Evolutionary conservation across 2,113 vertebrate species (phyloP), one percentile per base, ranked within the genome.

Genomic region (Macheiramphus alcinus): DNA sequence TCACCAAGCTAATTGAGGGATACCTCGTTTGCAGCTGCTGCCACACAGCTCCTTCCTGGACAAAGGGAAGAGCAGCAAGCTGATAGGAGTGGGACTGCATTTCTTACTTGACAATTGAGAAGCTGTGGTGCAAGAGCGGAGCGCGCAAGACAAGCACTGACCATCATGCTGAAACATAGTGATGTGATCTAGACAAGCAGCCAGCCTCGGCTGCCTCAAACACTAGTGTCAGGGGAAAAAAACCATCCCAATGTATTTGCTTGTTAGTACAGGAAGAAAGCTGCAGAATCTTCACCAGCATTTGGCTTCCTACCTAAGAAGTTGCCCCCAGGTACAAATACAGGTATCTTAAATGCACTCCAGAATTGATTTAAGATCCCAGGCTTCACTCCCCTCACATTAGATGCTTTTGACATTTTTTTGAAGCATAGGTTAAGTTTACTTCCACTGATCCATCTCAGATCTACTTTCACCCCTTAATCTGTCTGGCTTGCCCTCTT

Each of bases 41-140:
- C 45, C 9, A 26, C 12, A 29, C 5, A 2, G 9, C 48, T 81
- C 38, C 34, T 36, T 79, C 53, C 38, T 45, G 42, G 13, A 80
- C 19, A 82, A 43, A 68, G 13, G 13, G 48, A 75, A 75, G 32
- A 68, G 11, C 14, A 85, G 48, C 18, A 66, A 13, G 14, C 45
- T 3, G 3, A 53, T 0, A 61, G 3, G 5, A 70, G 7, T 34
- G 8, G 38, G 21, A 76, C 0, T 61, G 18, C 11, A 36, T 22
- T 82, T 93, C n/a, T 68, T 75, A 56, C 16, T 42, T 71, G 56
- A n/a, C 62, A 85, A 56, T 14, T 17, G 29, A 84, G 53, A 63
- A 48, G 16, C 22, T 67, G n/a, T 29, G 23, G 48, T 42, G 17
- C 13, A 70, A 50, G 10, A 58, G 15, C 2, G 58, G 42, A 66